Conservation (phyloP, 1,140 invertebrate genomes). For the Chrysoperla carnea region DNA sequence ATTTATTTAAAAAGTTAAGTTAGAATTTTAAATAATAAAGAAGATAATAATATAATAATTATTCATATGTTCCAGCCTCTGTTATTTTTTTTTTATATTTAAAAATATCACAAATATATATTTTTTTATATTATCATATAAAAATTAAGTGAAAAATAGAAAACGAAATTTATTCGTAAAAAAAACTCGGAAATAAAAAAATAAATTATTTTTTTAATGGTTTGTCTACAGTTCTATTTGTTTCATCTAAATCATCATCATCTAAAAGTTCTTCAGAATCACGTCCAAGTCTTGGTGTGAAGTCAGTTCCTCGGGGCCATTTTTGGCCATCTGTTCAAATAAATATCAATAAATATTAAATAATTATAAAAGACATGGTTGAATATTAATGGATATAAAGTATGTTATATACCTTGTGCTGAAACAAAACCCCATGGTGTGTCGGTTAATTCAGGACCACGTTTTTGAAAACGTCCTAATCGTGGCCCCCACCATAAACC, state of each 20-base stretch:
- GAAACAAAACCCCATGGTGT: slow-evolving; percentile 9
- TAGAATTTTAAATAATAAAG: too few species aligned
- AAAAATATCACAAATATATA: too few species aligned
- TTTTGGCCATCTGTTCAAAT: slow-evolving; percentile 1
- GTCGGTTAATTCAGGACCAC: slow-evolving; percentile 2
- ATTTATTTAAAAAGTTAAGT: too few species aligned
- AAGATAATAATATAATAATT: too few species aligned
- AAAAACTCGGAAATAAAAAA: too few species aligned
- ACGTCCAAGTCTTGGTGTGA: slow-evolving; percentile 9
- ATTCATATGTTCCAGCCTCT: too few species aligned
- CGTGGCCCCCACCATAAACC: slow-evolving; percentile 38
- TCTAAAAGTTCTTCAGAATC: slow-evolving; percentile 9
- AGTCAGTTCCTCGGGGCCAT: slow-evolving; percentile 6
- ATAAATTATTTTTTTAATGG: too few species aligned
- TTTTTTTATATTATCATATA: too few species aligned
- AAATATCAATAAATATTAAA: slow-evolving; percentile 1
- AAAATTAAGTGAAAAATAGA: too few species aligned
- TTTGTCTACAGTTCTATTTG: background rate
- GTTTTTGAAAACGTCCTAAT: slow-evolving; percentile 17
- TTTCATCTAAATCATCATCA: background rate
- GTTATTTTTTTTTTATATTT: too few species aligned
- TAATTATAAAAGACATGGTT: background rate
- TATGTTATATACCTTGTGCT: slow-evolving; percentile 6
- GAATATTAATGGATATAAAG: background rate
- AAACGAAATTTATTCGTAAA: too few species aligned